Percentiles rank a stretch among this genome's conserved stretches.
Conservation (phyloP, 2,797 vertebrate species). For the Arnoldichthys spilopterus region DNA sequence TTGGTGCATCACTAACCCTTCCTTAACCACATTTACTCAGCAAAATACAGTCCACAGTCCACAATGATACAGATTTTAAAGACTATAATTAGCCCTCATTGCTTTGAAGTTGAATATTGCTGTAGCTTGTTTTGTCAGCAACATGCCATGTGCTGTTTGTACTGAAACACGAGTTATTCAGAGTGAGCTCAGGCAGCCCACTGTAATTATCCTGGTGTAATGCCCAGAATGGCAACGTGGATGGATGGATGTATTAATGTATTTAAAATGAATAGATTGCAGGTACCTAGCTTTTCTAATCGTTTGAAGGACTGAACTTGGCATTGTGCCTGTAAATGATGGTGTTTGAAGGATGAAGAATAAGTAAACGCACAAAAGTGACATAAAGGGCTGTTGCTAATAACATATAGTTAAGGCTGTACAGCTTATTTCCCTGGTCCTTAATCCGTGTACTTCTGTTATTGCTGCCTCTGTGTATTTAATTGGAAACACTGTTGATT, state of each 20-base stretch:
- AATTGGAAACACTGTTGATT: slow-evolving; percentile 41
- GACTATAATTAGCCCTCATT: slow-evolving; percentile 23
- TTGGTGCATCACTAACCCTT: background rate
- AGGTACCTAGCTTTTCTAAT: slow-evolving; percentile 13
- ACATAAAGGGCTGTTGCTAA: slow-evolving; percentile 14
- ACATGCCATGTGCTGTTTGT: background rate
- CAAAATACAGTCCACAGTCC: slow-evolving; percentile 6
- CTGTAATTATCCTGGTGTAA: slow-evolving; percentile 10
- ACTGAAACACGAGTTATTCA: slow-evolving; percentile 8
- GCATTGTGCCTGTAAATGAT: slow-evolving; percentile 19
- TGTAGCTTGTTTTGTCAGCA: background rate
- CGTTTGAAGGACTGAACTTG: slow-evolving; percentile 15
- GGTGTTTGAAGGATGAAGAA: background rate
- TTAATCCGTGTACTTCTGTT: slow-evolving; percentile 21
- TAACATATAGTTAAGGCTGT: background rate
- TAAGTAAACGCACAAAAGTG: slow-evolving; percentile 15
- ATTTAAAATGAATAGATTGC: slow-evolving; percentile 10
- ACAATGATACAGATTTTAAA: background rate
- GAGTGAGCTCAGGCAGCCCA: background rate
- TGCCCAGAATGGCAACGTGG: slow-evolving; percentile 4
- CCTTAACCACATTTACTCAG: too few relatives aligned
- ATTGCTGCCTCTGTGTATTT: slow-evolving; percentile 37
- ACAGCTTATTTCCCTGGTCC: background rate
- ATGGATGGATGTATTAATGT: slow-evolving; percentile 5
- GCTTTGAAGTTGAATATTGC: background rate